These are phyloP conservation scores for Peribatodes rhomboidaria DNA, from an alignment of 2,888 invertebrate species.

Conservation along the genomic window DNA sequence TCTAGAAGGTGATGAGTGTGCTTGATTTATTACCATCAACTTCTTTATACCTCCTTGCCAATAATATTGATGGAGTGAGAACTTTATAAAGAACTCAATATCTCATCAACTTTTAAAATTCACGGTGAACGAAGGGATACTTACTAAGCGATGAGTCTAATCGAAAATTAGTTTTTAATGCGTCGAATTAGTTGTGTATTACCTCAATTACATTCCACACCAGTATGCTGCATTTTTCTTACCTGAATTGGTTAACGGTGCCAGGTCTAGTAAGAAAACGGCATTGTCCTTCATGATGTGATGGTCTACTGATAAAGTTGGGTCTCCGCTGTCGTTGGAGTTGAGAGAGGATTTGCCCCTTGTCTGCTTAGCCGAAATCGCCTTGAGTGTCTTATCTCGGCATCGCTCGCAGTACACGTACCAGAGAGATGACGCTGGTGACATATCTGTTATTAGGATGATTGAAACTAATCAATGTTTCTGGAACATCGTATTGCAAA, in stretches of 20 bases:
- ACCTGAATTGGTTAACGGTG: constrained; percentile 89
- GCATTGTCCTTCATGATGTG: constrained; percentile 97
- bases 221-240: not conserved
- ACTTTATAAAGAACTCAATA: too few species aligned
- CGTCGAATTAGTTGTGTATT: too few species aligned
- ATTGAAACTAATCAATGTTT: not conserved
- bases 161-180: too few species aligned
- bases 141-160: too few species aligned
- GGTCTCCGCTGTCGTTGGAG: constrained; percentile 53
- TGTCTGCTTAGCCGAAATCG: constrained; percentile 69
- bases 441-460: constrained; percentile 28
- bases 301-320: constrained; percentile 75
- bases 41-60: too few species aligned
- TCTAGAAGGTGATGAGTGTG: not conserved
- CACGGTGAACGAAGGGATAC: too few species aligned
- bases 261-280: constrained; percentile 95
- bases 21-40: not conserved
- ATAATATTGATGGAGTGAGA: too few species aligned
- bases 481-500: too few species aligned
- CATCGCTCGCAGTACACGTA: constrained; percentile 97
- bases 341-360: constrained; percentile 63
- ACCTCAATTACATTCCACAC: too few species aligned
- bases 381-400: constrained; percentile 89
- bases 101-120: too few species aligned
- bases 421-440: constrained; percentile 91